phyloP scores from a whole-genome alignment of 2,113 vertebrate species.

The Esox niger region DNA sequence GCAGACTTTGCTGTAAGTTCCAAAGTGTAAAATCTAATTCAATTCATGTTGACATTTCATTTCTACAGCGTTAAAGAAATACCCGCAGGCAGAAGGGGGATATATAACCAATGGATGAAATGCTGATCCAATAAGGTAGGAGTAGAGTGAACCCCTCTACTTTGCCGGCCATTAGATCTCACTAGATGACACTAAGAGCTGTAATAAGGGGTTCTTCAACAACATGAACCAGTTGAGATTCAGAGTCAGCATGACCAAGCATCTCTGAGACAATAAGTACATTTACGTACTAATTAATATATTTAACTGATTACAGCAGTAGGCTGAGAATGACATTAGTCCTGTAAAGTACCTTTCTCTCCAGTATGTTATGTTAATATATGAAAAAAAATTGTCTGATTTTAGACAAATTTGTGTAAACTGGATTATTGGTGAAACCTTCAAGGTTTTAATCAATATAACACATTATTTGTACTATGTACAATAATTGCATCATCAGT shows the following conservation, averaged over 20 bases:
- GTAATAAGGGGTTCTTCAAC: background rate
- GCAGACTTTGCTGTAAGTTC: conserved; percentile 19
- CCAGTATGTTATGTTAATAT: background rate
- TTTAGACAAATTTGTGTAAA: too few species aligned
- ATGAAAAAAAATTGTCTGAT: too few species aligned
- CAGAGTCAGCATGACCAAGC: too few species aligned
- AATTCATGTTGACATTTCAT: conserved; percentile 52
- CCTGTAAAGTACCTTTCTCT: conserved; percentile 15
- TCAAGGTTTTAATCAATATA: too few species aligned
- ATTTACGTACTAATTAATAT: too few species aligned
- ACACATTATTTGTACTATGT: too few species aligned
- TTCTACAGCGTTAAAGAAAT: conserved; percentile 33
- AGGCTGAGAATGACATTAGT: too few species aligned
- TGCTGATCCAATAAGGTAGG: conserved; percentile 38
- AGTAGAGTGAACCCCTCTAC: conserved; percentile 14
- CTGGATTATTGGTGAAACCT: too few species aligned
- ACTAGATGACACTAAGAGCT: background rate
- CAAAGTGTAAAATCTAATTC: conserved; percentile 8
- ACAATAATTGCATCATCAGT: too few species aligned
- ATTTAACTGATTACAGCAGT: too few species aligned
- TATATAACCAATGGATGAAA: conserved; percentile 18
- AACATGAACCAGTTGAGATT: background rate
- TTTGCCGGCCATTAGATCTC: background rate
- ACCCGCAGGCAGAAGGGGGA: conserved; percentile 19
- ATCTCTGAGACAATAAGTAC: too few species aligned